These are phyloP conservation scores for Microtus montanus DNA, from an alignment of 2,113 vertebrate species.

Conservation along the genomic window DNA sequence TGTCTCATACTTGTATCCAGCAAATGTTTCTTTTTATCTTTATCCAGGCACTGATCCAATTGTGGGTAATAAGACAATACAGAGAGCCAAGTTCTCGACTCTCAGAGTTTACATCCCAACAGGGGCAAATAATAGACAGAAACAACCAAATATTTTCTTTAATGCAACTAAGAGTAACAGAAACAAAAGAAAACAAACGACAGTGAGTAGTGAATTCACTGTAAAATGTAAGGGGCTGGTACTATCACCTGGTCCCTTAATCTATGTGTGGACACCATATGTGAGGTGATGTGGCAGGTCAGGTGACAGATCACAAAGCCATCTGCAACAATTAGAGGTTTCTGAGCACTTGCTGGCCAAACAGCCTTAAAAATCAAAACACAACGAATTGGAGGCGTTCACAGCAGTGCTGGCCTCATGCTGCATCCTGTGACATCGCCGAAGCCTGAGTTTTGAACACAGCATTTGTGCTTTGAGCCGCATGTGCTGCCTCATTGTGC, in stretches of 20 bases:
- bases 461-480: background rate
- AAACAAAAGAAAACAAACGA: background rate
- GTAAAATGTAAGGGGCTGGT: background rate
- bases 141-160: background rate
- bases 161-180: background rate
- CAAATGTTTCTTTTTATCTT: background rate
- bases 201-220: too few species aligned
- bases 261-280: rapidly evolving
- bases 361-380: background rate
- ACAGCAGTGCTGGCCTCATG: background rate
- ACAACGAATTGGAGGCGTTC: background rate
- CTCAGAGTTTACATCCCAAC: background rate
- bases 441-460: background rate
- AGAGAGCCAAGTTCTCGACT: background rate
- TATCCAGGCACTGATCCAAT: background rate
- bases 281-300: background rate
- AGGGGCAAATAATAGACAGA: background rate
- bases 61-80: background rate
- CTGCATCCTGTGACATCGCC: too few species aligned
- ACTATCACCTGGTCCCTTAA: background rate
- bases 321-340: background rate
- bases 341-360: background rate
- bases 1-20: background rate
- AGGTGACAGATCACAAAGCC: background rate
- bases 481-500: rapidly evolving